Base-by-base conservation (phyloP, 1,140 invertebrate species). In the Lasaia peninsularis region DNA sequence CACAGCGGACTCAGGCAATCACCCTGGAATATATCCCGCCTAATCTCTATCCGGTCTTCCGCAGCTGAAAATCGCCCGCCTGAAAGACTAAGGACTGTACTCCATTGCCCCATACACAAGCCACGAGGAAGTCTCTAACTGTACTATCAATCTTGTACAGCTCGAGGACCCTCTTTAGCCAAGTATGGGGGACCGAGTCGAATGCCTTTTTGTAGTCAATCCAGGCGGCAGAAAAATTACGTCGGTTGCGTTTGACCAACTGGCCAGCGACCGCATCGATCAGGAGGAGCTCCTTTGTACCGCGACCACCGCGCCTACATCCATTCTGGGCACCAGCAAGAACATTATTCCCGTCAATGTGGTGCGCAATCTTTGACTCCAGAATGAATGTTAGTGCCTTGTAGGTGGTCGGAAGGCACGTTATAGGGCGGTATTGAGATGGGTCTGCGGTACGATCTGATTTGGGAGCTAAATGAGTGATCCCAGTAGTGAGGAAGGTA, bases 81-180 rank as follows among this genome's bases (percentile, higher is more conserved):
- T 14, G 31, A 11, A n/a, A 54, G 31, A 49, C 48, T 37, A 56
- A 63, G 52, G 4, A 40, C 34, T 20, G 61, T 63, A 40, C 24
- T 63, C 56, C 65, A 63, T 37, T 58, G 51, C 1, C 55, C 48
- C 58, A 67, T 52, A 62, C 54, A 58, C 12, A n/a, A n/a, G n/a
- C 5, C 21, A 8, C 21, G 20, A 63, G 52, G 49, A 63, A 58
- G 24, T 58, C 32, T 56, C 52, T 24, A 4, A 58, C 53, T 49
- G 40, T 50, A 32, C 28, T 11, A 18, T 63, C 52, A 16, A 61
- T 51, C 20, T 58, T 58, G 51, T 58, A 58, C 14, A 63, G 32
- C 20, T 58, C 56, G 32, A 58, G 56, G 52, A 55, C 56, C 50
- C 49, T 52, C 21, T 24, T 24, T 24, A 24, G 2, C 5, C 21